These are phyloP conservation scores for Aurelia aurita DNA, from an alignment of 30 jellyfish, hydroid and myxozoan species.

Conservation along the genomic window DNA sequence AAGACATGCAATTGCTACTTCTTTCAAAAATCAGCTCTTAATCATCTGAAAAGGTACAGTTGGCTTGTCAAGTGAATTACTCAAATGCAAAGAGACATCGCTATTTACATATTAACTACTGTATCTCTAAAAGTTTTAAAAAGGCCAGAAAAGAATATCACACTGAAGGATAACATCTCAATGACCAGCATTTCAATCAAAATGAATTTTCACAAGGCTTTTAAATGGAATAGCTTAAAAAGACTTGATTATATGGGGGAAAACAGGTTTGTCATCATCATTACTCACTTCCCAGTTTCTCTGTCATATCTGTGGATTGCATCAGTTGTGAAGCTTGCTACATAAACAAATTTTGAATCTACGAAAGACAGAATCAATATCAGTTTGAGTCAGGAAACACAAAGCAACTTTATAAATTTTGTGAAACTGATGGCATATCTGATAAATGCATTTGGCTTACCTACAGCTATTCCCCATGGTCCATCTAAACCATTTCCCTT, in stretches of 20 bases:
- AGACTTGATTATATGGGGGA: too few species aligned
- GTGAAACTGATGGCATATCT: too few species aligned
- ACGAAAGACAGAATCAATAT: not conserved
- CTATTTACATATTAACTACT: too few species aligned
- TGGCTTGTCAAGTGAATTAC: too few species aligned
- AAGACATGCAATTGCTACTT: not conserved
- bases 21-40: not conserved
- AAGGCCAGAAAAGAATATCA: too few species aligned
- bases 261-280: too few species aligned
- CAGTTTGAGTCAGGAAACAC: not conserved
- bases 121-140: too few species aligned
- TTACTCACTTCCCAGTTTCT: slow-evolving; percentile 17
- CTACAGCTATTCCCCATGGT: slow-evolving; percentile 63
- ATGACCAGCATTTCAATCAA: too few species aligned
- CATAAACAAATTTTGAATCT: slow-evolving; percentile 46
- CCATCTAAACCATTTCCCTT: slow-evolving; percentile 62
- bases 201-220: too few species aligned
- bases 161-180: too few species aligned
- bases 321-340: slow-evolving; percentile 65
- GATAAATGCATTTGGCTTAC: not conserved
- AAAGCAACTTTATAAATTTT: not conserved
- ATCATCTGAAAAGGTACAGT: not conserved
- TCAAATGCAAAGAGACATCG: too few species aligned
- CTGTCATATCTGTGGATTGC: slow-evolving; percentile 28
- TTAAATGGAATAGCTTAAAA: too few species aligned